Conservation (phyloP, 2,888 invertebrate species). For the Calliscelio sp. region DNA sequence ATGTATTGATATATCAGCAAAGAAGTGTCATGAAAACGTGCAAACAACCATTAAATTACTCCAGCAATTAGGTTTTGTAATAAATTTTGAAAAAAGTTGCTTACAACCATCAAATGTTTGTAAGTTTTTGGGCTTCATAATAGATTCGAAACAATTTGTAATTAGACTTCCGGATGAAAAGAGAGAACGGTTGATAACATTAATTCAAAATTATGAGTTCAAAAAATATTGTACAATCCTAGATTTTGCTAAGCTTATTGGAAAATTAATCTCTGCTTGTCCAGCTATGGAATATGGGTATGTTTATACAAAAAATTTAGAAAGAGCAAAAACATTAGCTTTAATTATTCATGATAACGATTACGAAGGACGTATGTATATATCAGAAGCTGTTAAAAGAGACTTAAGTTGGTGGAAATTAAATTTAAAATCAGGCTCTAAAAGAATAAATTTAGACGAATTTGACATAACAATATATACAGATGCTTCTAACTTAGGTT, state of each 20-base stretch:
- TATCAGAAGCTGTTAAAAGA: too few relatives aligned
- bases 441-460: background rate
- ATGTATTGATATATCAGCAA: background rate
- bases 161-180: constrained; percentile 5
- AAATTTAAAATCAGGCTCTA: too few relatives aligned
- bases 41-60: background rate
- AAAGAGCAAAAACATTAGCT: too few relatives aligned
- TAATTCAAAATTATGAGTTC: too few relatives aligned
- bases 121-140: constrained; percentile 39
- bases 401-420: background rate
- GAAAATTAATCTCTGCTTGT: too few relatives aligned
- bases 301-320: too few relatives aligned
- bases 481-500: background rate
- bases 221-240: too few relatives aligned
- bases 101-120: background rate
- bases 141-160: constrained; percentile 27
- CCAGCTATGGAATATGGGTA: too few relatives aligned
- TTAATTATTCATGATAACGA: too few relatives aligned
- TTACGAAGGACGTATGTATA: too few relatives aligned
- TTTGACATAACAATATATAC: constrained; percentile 6
- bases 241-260: too few relatives aligned
- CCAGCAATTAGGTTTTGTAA: constrained; percentile 14
- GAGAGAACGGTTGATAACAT: background rate
- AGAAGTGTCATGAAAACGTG: background rate
- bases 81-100: constrained; percentile 18